A percentile compares a stretch with the other conserved stretches of the same genome.
Conservation (phyloP, 30 jellyfish, hydroid and myxozoan species). For the Turritopsis dohrnii region DNA sequence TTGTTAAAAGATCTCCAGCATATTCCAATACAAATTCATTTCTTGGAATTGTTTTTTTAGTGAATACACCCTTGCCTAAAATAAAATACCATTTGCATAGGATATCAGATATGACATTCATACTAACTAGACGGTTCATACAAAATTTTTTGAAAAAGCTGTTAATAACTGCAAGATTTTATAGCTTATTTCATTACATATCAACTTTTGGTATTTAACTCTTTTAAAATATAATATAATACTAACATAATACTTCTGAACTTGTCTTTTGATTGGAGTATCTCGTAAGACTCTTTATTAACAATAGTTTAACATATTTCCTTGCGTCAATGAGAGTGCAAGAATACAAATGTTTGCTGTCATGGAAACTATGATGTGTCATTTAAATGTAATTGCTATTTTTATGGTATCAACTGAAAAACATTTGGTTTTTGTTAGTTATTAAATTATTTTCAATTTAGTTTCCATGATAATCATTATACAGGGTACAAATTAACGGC, state of each 20-base stretch:
- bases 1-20: slow-evolving; percentile 9
- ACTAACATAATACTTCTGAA: background rate
- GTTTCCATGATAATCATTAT: background rate
- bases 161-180: background rate
- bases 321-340: background rate
- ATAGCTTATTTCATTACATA: background rate
- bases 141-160: background rate
- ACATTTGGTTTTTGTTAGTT: no score
- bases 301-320: background rate
- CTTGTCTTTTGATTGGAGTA: background rate
- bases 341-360: background rate
- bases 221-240: no score
- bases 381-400: background rate
- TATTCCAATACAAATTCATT: slow-evolving; percentile 7
- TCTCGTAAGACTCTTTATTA: background rate
- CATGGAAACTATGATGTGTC: background rate
- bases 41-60: slow-evolving; percentile 4
- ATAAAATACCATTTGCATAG: background rate
- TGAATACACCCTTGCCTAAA: slow-evolving; percentile 19
- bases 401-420: background rate
- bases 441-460: background rate
- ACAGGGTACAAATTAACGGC: no score
- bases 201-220: background rate
- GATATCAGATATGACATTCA: background rate
- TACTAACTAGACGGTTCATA: background rate